Base-by-base conservation (phyloP, 64 coral and sea anemone species). In the Dendrophyllia cribrosa region DNA sequence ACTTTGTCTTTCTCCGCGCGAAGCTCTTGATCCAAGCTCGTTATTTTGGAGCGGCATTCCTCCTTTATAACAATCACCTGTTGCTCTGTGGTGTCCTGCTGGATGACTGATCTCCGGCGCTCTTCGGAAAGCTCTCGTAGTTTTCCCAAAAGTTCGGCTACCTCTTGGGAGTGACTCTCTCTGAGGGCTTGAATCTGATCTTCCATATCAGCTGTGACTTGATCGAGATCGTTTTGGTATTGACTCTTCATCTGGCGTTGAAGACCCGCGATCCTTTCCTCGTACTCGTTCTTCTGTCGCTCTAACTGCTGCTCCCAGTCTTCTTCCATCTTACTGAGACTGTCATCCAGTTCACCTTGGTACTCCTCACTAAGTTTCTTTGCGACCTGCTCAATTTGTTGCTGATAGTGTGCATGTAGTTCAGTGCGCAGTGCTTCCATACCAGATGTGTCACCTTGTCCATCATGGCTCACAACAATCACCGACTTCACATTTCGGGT, bases 111-210 rank as follows among this genome's bases (percentile, higher is more conserved):
- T 89, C 89, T 90, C 68, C 96, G 93, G 61, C 96, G 92, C 48
- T 98, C 96, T 65, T 98, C 96, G 22, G 96, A 98, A 64, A 95
- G 86, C 34, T 90, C 72, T 60, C 93, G 89, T 17, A 98, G 63
- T 64, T 89, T 88, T 55, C 95, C 92, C 22, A 72, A 87, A 45
- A 98, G 85, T 34, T 98, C 96, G 83, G 89, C 89, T 43, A 95
- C 76, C 72, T 98, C 96, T 80, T 95, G 89, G 17, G 89, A 19
- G 43, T 98, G 93, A 19, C 89, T 90, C 24, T 89, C 88, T 56
- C 91, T 92, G 44, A 98, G 89, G 52, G 66, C 78, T 66, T 98
- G 96, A 92, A 98, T 98, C 89, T 98, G 96, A 10, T 98, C 96
- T 79, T 98, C 96, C 96, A 98, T 98, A 69, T 98, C 96, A 51